These are phyloP conservation scores for Diplolepis rosae DNA, from an alignment of 2,888 invertebrate species.

Conservation along the genomic window DNA sequence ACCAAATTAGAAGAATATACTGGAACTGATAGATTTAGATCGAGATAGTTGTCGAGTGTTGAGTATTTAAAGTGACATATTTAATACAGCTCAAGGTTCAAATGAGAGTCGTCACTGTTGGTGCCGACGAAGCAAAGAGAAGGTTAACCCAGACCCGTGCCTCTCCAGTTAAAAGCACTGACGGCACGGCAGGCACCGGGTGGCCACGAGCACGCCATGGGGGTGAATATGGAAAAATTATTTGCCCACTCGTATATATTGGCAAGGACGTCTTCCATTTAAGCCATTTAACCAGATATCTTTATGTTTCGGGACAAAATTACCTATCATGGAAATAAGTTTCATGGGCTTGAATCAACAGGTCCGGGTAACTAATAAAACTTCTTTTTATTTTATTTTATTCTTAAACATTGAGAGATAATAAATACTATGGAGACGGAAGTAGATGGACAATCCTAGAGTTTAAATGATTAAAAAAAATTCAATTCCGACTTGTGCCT, in stretches of 20 bases:
- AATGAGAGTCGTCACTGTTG: constrained; percentile 42
- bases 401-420: too few species aligned
- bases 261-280: constrained; percentile 30
- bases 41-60: not conserved
- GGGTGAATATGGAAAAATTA: constrained; percentile 67
- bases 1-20: too few species aligned
- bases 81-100: not conserved
- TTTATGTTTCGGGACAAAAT: too few species aligned
- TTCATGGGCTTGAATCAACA: too few species aligned
- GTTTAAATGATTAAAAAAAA: too few species aligned
- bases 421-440: too few species aligned
- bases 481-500: too few species aligned
- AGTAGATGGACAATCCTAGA: too few species aligned
- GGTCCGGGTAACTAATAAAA: too few species aligned
- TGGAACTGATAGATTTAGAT: not conserved
- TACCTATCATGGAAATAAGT: too few species aligned
- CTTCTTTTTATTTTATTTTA: too few species aligned
- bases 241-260: constrained; percentile 55
- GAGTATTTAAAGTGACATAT: not conserved
- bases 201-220: constrained; percentile 68
- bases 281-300: too few species aligned
- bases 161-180: constrained; percentile 50
- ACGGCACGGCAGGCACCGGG: constrained; percentile 62
- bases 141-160: constrained; percentile 45
- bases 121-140: constrained; percentile 32